Conservation (phyloP, 2,113 vertebrate species). For the Lucifuga dentata region DNA sequence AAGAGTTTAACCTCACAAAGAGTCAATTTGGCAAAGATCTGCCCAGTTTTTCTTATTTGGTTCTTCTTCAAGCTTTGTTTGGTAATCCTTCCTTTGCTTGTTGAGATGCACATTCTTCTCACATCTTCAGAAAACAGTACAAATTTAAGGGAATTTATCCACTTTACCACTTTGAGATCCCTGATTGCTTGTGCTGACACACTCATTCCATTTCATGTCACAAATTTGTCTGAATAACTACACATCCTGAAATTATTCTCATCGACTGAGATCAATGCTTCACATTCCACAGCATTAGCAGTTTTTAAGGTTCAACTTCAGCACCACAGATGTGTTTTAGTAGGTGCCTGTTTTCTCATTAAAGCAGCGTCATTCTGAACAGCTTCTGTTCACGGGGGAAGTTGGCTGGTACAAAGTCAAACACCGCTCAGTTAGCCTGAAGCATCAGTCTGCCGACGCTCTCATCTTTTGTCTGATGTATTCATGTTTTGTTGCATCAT, state of each 20-base stretch:
- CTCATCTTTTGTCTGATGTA: slow-evolving; percentile 24
- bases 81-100: neutral
- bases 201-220: slow-evolving; percentile 24
- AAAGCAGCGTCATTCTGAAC: slow-evolving; percentile 11
- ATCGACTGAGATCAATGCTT: slow-evolving; percentile 29
- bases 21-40: neutral
- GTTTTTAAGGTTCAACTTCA: slow-evolving; percentile 20
- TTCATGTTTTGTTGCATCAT: slow-evolving; percentile 19
- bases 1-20: slow-evolving; percentile 1
- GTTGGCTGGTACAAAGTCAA: slow-evolving; percentile 17
- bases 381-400: slow-evolving; percentile 18
- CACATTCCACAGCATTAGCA: slow-evolving; percentile 10
- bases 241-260: slow-evolving; percentile 6
- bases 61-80: neutral
- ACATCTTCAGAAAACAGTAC: slow-evolving; percentile 31
- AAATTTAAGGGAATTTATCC: slow-evolving; percentile 17
- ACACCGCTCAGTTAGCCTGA: no score
- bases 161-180: slow-evolving; percentile 17
- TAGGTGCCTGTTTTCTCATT: neutral
- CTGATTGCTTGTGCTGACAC: slow-evolving; percentile 28
- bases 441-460: neutral
- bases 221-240: slow-evolving; percentile 7
- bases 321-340: slow-evolving; percentile 19
- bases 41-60: neutral
- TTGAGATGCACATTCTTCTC: slow-evolving; percentile 5